A percentile compares a stretch with the other conserved stretches of the same genome.
Evolutionary conservation across 2,113 vertebrate species (phyloP).

Genomic region (Proteles cristata): DNA sequence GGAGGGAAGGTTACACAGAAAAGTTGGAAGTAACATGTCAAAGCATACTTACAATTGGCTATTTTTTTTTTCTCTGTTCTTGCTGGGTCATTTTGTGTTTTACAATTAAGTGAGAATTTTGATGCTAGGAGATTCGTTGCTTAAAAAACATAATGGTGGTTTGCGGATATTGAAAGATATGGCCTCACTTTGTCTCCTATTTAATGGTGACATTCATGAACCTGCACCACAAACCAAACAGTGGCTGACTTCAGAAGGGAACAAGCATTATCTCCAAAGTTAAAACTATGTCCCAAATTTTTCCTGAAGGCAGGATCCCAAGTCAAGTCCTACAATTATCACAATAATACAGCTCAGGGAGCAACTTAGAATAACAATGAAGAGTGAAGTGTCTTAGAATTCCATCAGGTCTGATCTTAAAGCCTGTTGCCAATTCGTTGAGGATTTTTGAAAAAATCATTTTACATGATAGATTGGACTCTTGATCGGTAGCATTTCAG

Average conservation of each 20-base stretch:
- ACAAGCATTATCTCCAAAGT: neutral
- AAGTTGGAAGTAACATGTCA: neutral
- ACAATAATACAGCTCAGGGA: neutral
- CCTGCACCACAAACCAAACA: neutral
- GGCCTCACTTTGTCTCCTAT: neutral
- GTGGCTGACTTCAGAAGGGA: neutral
- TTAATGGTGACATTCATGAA: neutral
- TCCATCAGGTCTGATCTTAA: neutral
- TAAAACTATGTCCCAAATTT: neutral
- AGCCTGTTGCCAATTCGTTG: neutral
- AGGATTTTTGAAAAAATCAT: neutral
- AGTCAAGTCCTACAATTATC: neutral
- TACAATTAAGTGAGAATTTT: neutral
- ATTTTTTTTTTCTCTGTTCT: neutral
- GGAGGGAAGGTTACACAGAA: neutral
- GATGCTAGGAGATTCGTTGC: neutral
- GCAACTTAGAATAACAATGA: neutral
- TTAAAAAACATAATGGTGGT: neutral
- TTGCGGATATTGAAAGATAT: neutral
- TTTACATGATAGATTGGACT: neutral
- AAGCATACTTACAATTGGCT: too few relatives aligned
- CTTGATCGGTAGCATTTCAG: slow-evolving; percentile 33
- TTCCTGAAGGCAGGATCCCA: neutral
- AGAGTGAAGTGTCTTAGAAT: neutral
- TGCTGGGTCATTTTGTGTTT: neutral